Conservation (phyloP, 2,797 vertebrate genomes). For the Falco biarmicus region DNA sequence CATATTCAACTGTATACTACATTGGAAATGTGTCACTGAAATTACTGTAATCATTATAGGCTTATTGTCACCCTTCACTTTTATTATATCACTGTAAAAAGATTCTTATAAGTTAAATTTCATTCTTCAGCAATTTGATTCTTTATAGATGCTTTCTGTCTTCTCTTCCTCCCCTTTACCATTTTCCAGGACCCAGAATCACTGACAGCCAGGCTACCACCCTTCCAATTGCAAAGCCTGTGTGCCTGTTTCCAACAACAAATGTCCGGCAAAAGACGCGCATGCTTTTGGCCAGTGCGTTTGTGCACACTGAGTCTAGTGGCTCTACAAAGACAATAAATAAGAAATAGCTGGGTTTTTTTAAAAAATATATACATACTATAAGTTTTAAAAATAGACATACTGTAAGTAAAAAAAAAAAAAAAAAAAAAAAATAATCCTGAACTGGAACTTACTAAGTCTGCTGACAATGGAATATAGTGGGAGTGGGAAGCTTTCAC, state of each 20-base stretch:
- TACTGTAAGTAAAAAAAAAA: not conserved
- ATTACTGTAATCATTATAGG: not conserved
- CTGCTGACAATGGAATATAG: not conserved
- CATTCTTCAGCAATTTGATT: not conserved
- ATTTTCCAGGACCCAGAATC: not conserved
- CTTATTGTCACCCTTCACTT: not conserved
- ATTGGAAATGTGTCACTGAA: not conserved
- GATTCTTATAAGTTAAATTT: not conserved
- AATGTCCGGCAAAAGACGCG: not conserved
- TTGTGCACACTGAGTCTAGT: not conserved
- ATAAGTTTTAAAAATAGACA: not conserved
- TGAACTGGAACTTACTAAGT: not conserved
- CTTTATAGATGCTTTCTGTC: not conserved
- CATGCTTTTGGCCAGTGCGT: not conserved
- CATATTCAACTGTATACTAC: not conserved
- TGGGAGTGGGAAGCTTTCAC: not conserved
- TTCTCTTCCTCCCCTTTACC: not conserved
- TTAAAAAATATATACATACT: not conserved
- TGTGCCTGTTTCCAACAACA: not conserved
- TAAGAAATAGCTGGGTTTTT: not conserved
- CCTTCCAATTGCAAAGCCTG: not conserved
- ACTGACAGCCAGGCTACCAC: not conserved
- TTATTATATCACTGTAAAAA: not conserved
- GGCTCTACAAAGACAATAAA: not conserved
- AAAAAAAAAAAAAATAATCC: not conserved